These are phyloP conservation scores for Cyprinodon diabolis DNA, from an alignment of 2,797 vertebrate species.

Conservation along the genomic window DNA sequence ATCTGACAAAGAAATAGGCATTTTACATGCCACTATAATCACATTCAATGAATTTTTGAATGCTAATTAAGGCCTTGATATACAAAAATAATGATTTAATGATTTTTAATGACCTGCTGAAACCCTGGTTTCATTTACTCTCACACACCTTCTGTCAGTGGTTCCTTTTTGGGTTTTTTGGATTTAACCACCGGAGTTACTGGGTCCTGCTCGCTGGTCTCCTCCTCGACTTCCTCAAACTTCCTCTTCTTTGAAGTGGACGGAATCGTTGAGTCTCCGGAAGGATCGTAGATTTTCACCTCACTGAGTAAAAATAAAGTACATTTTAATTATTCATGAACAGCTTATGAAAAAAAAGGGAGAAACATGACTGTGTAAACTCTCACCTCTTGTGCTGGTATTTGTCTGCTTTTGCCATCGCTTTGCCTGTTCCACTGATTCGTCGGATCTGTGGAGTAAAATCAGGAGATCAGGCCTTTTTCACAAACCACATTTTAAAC, in stretches of 20 bases:
- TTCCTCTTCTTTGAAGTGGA: slow-evolving; percentile 93
- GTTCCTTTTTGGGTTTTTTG: slow-evolving; percentile 88
- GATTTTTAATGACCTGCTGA: too few species aligned
- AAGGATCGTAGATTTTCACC: slow-evolving; percentile 91
- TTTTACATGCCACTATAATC: too few species aligned
- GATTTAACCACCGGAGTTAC: slow-evolving; percentile 78
- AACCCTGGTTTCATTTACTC: too few species aligned
- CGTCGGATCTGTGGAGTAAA: slow-evolving; percentile 83
- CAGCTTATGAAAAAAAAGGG: rapidly evolving
- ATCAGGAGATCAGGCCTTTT: not conserved
- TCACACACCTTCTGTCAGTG: slow-evolving; percentile 73
- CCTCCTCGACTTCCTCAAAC: slow-evolving; percentile 83
- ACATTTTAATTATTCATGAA: not conserved
- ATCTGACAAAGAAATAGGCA: too few species aligned
- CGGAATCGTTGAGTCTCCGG: slow-evolving; percentile 92
- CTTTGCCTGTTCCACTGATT: slow-evolving; percentile 96
- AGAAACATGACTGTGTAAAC: not conserved
- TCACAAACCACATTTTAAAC: not conserved
- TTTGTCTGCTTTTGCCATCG: slow-evolving; percentile 92
- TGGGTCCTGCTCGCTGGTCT: slow-evolving; percentile 64
- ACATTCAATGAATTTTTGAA: too few species aligned
- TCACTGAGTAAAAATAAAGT: slow-evolving; percentile 78
- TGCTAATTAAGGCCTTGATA: too few species aligned
- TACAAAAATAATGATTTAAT: too few species aligned
- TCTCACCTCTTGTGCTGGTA: slow-evolving; percentile 95